A percentile compares a stretch with the other conserved stretches of the same genome.
phyloP scores from a whole-genome alignment of 2,888 invertebrate species.

The Cheilosia scutellata region DNA sequence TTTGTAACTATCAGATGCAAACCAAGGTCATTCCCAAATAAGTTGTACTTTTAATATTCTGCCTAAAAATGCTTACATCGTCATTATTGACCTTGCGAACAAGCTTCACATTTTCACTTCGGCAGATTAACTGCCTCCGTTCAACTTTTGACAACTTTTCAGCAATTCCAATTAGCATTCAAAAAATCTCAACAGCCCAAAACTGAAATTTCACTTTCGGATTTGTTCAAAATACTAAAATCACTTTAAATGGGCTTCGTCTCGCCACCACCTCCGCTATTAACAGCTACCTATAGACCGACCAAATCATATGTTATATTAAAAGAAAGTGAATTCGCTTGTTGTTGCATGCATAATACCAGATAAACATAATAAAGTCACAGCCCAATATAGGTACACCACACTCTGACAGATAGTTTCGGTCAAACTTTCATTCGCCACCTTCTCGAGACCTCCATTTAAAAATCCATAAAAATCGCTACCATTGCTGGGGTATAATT shows the following conservation, averaged over 20 bases:
- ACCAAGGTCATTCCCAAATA: too few relatives aligned
- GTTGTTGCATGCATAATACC: background rate
- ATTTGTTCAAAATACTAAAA: constrained; percentile 29
- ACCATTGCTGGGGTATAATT: constrained; percentile 12
- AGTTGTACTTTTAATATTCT: too few relatives aligned
- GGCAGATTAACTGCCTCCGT: background rate
- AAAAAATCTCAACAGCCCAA: background rate
- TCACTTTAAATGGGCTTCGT: background rate
- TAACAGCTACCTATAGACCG: background rate
- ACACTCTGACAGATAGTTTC: background rate
- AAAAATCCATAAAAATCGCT: constrained; percentile 53
- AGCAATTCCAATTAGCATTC: constrained; percentile 41
- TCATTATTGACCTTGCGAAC: constrained; percentile 7
- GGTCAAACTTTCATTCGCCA: constrained; percentile 57
- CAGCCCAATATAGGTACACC: too few relatives aligned
- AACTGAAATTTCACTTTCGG: constrained; percentile 35
- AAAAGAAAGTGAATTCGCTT: constrained; percentile 5
- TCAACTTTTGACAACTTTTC: background rate
- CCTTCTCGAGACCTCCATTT: constrained; percentile 27
- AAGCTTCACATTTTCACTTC: too few relatives aligned
- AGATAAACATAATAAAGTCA: background rate
- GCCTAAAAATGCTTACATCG: too few relatives aligned
- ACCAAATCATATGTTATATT: background rate
- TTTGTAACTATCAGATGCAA: too few relatives aligned
- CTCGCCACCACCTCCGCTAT: background rate